Percentiles rank a stretch among this genome's conserved stretches.
Evolutionary conservation across 2,113 vertebrate species (phyloP).

Genomic region (Poeciliopsis occidentalis): DNA sequence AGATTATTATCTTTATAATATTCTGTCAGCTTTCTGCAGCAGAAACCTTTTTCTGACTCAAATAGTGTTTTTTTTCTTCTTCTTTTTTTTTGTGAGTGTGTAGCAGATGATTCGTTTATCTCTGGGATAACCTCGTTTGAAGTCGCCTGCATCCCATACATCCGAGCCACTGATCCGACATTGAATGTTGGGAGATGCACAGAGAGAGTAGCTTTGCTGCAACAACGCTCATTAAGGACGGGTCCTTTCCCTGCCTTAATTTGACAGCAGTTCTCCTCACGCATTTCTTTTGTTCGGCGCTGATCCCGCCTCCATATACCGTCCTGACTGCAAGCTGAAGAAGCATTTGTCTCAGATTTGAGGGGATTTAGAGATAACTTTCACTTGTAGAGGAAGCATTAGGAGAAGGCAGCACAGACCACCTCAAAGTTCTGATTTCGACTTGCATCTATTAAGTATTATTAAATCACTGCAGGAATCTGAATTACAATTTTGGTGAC

Average conservation of each 20-base stretch:
- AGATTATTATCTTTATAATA: background rate
- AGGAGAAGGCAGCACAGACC: background rate
- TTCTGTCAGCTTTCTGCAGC: conserved; percentile 9
- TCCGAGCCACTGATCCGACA: background rate
- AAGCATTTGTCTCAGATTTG: conserved; percentile 22
- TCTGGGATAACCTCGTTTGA: background rate
- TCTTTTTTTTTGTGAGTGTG: background rate
- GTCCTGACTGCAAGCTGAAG: conserved; percentile 3
- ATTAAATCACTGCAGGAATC: background rate
- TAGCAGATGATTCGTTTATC: background rate
- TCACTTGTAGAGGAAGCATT: background rate
- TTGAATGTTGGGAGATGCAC: background rate
- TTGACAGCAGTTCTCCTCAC: conserved; percentile 44
- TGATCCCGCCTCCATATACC: conserved; percentile 65
- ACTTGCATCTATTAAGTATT: background rate
- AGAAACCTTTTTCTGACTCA: background rate
- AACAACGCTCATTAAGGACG: background rate
- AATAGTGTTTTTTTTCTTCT: background rate
- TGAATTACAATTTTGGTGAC: background rate
- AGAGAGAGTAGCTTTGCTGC: background rate
- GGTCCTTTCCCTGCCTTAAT: conserved; percentile 19
- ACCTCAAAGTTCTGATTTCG: background rate
- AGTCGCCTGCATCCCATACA: background rate
- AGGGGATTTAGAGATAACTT: background rate
- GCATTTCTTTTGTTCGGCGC: conserved; percentile 74